A percentile compares a stretch with the other conserved stretches of the same genome.
These are phyloP conservation scores for Diorhabda sublineata DNA, from an alignment of 1,140 invertebrate species.

Conservation along the genomic window DNA sequence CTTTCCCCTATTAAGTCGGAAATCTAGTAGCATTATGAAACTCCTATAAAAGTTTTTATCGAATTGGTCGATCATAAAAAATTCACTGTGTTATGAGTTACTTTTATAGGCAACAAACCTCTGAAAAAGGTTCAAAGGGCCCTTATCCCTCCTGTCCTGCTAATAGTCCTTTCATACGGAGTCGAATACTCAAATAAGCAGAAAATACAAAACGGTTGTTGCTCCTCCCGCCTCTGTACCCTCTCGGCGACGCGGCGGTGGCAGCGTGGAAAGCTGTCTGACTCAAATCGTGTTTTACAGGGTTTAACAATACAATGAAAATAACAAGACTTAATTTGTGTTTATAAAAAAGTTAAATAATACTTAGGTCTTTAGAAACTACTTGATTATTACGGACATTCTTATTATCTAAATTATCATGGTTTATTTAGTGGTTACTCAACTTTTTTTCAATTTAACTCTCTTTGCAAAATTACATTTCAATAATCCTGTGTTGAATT, in stretches of 20 bases:
- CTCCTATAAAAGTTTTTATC: neutral
- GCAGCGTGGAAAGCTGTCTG: neutral
- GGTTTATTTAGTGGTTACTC: too few relatives aligned
- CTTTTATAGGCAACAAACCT: neutral
- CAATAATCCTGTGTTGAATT: too few relatives aligned
- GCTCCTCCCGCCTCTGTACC: neutral
- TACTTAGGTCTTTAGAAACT: too few relatives aligned
- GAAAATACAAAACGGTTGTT: slow-evolving; percentile 2
- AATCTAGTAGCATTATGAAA: neutral
- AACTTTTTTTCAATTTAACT: too few relatives aligned
- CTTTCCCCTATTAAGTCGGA: neutral
- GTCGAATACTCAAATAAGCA: neutral
- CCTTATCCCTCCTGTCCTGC: neutral
- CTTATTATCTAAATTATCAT: too few relatives aligned
- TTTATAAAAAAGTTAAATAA: too few relatives aligned
- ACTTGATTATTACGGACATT: too few relatives aligned
- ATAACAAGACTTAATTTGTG: too few relatives aligned
- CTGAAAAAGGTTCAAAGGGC: neutral
- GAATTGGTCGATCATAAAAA: neutral
- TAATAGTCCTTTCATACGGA: neutral
- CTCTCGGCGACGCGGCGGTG: neutral
- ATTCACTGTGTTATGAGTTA: neutral
- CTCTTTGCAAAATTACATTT: too few relatives aligned
- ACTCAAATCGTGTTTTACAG: neutral
- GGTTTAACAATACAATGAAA: neutral